Base-by-base conservation (phyloP, 2,888 invertebrate genomes). In the Acleris literana region DNA sequence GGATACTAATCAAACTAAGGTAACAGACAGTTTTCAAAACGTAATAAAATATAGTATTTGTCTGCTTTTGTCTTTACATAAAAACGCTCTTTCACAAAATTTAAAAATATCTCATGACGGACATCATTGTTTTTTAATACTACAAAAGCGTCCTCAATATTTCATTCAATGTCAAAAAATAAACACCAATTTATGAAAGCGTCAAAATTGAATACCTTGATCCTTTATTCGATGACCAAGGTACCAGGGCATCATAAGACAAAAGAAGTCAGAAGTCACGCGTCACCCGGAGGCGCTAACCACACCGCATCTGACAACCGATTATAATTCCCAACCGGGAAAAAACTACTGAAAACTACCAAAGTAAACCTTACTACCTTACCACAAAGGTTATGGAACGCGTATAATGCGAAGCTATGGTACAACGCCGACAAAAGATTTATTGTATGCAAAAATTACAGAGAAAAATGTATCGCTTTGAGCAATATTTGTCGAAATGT, bases 201-300 rank as follows among this genome's bases (percentile, higher is more conserved):
- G 55, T 63, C 62, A 55, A 63, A 63, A 55, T 54, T 62, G 55
- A 55, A 43, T 55, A 55, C 39, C 43, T 39, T 43, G 43, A 7
- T 7, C 13, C 55, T 20, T 51, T 51, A 22, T 20, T 51, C 17
- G 58, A 68, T 63, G 64, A 64, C 68, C 58, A 69, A 58, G 68
- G 71, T 70, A 71, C 68, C 60, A 70, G 57, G 68, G 70, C 70
- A 70, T 71, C 72, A 70, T 64, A 76, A 80, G 77, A 86, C 85
- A 87, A 87, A 87, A 86, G 84, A 80, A 83, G 79, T 84, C 83
- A 84, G 82, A 83, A 85, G 78, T 83, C 82, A 80, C 81, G 77
- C 81, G 81, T 83, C 82, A 84, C 84, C 86, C 83, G 77, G 74
- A 80, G 87, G 87, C 86, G 73, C 72, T 44, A 71, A 76, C 71